Evolutionary conservation across 2,888 invertebrate species (phyloP).

Genomic region (Celastrina argiolus): DNA sequence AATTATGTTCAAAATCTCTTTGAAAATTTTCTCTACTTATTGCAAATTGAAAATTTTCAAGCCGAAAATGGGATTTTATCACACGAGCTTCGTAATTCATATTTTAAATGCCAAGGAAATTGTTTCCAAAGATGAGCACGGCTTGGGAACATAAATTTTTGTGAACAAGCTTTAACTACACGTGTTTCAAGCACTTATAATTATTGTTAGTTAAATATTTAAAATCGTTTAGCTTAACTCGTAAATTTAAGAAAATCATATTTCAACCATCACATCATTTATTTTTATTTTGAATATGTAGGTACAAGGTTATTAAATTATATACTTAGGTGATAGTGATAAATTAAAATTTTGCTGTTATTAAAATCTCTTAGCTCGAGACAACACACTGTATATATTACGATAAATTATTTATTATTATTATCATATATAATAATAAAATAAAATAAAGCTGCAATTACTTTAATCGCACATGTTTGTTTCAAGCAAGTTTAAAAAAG

Average conservation of each 20-base stretch:
- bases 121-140: not conserved
- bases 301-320: no score
- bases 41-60: not conserved
- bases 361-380: no score
- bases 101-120: conserved; percentile 6
- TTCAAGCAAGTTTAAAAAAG: not conserved
- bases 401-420: no score
- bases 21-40: not conserved
- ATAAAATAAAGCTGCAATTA: not conserved
- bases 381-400: no score
- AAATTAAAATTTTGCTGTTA: no score
- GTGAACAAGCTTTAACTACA: not conserved
- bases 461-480: not conserved
- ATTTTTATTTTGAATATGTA: no score
- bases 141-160: not conserved
- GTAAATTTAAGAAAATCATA: not conserved
- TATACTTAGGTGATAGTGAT: no score
- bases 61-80: not conserved
- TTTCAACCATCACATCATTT: no score
- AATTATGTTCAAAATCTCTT: not conserved
- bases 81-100: not conserved
- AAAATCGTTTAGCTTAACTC: not conserved
- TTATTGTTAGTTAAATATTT: not conserved
- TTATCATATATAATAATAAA: not conserved
- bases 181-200: not conserved